Evolutionary conservation across 2,888 invertebrate species (phyloP).

Genomic region (Ophioninae sp.): DNA sequence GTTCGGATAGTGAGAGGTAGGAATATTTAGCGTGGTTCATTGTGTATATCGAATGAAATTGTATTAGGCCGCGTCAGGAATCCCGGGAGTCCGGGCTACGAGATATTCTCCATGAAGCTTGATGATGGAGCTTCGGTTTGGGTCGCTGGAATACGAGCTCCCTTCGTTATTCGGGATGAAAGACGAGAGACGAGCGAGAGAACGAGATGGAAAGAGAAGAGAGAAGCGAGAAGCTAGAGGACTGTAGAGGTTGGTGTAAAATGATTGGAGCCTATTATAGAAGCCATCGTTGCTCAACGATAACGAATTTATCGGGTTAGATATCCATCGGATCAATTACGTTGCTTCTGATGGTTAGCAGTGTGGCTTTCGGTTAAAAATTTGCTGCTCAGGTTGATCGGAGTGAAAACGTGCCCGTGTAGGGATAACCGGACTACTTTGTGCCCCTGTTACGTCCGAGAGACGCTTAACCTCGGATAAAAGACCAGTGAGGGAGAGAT

Average conservation of each 20-base stretch:
- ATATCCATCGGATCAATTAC: slow-evolving; percentile 64
- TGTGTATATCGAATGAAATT: slow-evolving; percentile 62
- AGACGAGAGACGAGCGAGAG: slow-evolving; percentile 2
- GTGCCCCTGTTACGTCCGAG: slow-evolving; percentile 4
- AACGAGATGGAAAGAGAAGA: slow-evolving; percentile 14
- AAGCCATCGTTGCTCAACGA: slow-evolving; percentile 50
- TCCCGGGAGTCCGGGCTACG: slow-evolving; percentile 54
- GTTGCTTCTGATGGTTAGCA: slow-evolving; percentile 52
- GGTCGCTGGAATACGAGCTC: slow-evolving; percentile 26
- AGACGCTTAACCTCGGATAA: neutral
- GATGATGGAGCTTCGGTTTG: slow-evolving; percentile 27
- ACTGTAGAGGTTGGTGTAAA: slow-evolving; percentile 53
- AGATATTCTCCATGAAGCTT: slow-evolving; percentile 10
- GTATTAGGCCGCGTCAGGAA: slow-evolving; percentile 62
- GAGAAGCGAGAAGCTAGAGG: slow-evolving; percentile 24
- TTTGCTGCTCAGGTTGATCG: slow-evolving; percentile 42
- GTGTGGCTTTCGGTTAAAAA: slow-evolving; percentile 46
- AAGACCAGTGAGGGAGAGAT: neutral
- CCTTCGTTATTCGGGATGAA: slow-evolving; percentile 9
- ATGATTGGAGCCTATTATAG: slow-evolving; percentile 51
- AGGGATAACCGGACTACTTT: neutral
- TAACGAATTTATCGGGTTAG: slow-evolving; percentile 60
- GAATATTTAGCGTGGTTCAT: slow-evolving; percentile 54
- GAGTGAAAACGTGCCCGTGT: slow-evolving; percentile 13
- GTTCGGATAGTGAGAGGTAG: neutral